These are phyloP conservation scores for Tinamus guttatus DNA, from an alignment of 2,113 vertebrate genomes.

Conservation along the genomic window DNA sequence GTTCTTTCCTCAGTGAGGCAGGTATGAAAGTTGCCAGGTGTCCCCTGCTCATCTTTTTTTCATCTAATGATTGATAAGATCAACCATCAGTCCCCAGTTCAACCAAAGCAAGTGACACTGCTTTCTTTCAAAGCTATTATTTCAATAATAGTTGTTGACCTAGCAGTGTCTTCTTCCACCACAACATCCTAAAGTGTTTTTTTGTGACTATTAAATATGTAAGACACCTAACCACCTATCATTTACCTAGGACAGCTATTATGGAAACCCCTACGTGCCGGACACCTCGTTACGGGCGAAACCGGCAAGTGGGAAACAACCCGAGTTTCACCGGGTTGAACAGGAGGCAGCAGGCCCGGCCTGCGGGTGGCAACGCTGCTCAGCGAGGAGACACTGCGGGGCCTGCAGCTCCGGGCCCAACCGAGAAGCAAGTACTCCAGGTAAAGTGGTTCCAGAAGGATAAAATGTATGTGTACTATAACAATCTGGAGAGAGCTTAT, in stretches of 20 bases:
- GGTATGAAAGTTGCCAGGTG: constrained; percentile 50
- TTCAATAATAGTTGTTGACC: not conserved
- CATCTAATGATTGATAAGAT: constrained; percentile 9
- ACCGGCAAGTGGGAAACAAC: not conserved
- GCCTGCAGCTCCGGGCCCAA: not conserved
- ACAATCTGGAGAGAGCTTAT: not conserved
- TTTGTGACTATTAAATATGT: not conserved
- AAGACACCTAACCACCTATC: not conserved
- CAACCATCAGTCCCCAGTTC: not conserved
- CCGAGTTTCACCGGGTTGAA: not conserved
- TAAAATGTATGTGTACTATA: not conserved
- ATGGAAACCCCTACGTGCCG: not conserved
- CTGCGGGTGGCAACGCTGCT: not conserved
- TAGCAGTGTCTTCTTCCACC: not conserved
- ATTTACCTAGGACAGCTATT: not conserved
- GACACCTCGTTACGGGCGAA: not conserved
- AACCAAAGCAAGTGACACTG: not conserved
- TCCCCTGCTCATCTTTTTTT: not conserved
- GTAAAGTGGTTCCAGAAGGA: not conserved
- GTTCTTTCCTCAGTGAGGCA: constrained; percentile 19
- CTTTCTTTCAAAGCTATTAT: not conserved
- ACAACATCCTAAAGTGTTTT: not conserved
- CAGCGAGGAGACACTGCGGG: not conserved
- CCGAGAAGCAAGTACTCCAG: not conserved
- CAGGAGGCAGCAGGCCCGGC: not conserved